Conservation (phyloP, 1,140 invertebrate genomes). For the Mycetomoellerius zeteki region DNA sequence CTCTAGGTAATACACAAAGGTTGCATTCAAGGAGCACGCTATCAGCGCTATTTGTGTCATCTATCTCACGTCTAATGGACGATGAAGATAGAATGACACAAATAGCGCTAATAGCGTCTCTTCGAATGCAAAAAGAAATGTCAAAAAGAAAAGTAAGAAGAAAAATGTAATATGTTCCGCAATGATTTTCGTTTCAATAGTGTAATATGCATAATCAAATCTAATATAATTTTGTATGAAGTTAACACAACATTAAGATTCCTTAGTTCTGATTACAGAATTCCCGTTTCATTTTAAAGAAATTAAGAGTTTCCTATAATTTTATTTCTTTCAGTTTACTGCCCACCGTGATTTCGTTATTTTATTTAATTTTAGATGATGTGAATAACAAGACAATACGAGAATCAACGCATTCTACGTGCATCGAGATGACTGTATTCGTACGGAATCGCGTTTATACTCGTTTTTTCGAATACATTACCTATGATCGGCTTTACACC, state of each 20-base stretch:
- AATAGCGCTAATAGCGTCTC: no score
- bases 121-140: no score
- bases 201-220: background rate
- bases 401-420: background rate
- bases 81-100: no score
- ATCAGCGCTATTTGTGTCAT: no score
- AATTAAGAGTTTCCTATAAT: background rate
- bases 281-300: no score
- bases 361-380: background rate
- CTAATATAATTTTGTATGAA: background rate
- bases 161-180: background rate
- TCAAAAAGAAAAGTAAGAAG: conserved; percentile 9
- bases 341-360: background rate
- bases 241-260: no score
- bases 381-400: background rate
- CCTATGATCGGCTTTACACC: conserved; percentile 42
- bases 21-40: no score
- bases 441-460: conserved; percentile 10
- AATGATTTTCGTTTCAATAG: background rate
- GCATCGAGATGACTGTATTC: background rate
- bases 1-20: background rate
- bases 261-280: no score
- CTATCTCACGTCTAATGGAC: no score
- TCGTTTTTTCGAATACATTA: conserved; percentile 31
- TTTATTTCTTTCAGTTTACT: background rate